Percentiles rank a stretch among this genome's conserved stretches.
Conservation (phyloP, 1,140 invertebrate genomes). For the Temnothorax curvispinosus region DNA sequence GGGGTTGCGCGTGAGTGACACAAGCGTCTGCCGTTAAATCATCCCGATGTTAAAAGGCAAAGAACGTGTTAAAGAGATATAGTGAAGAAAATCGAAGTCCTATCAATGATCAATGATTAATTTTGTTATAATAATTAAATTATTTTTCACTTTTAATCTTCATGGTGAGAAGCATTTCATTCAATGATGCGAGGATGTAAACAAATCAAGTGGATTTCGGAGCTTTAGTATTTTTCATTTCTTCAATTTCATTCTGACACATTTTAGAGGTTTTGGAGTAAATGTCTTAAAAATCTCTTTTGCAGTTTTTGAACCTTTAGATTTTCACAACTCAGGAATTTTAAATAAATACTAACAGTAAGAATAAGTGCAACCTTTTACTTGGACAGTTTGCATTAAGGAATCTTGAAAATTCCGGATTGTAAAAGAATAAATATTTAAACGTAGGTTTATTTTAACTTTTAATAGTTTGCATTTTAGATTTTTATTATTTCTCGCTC, state of each 20-base stretch:
- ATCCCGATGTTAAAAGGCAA: slow-evolving; percentile 3
- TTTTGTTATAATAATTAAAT: background rate
- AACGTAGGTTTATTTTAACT: background rate
- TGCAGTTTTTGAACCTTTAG: background rate
- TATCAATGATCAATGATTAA: background rate
- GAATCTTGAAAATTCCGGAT: background rate
- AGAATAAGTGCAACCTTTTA: background rate
- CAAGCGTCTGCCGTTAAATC: slow-evolving; percentile 31
- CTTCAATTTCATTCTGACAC: background rate
- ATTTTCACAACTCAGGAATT: background rate
- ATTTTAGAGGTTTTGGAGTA: background rate
- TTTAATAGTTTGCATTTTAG: background rate
- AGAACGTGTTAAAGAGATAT: background rate
- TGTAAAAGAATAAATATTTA: background rate
- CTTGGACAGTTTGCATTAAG: background rate
- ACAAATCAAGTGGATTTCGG: background rate
- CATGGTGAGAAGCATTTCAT: background rate
- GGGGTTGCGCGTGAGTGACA: slow-evolving; percentile 31
- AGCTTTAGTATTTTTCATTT: background rate
- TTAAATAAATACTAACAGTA: background rate
- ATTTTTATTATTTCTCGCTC: background rate
- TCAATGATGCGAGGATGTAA: background rate
- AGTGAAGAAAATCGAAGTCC: background rate
- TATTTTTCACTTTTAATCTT: background rate
- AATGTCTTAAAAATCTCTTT: background rate